phyloP scores from a whole-genome alignment of 2,888 invertebrate genomes.

The Hyles lineata region DNA sequence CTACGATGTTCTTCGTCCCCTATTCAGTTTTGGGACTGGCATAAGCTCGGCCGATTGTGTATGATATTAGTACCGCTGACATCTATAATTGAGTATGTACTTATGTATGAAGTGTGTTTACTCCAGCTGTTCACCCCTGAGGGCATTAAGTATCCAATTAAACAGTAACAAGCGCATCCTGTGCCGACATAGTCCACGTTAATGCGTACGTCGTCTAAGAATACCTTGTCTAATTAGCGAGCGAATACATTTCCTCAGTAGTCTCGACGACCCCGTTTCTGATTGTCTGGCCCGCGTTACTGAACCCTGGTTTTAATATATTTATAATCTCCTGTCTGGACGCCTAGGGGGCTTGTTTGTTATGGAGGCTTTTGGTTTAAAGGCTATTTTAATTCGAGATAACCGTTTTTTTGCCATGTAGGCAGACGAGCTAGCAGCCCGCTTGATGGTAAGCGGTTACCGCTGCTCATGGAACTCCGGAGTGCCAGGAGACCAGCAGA shows the following conservation, averaged over 20 bases:
- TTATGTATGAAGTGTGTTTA: neutral
- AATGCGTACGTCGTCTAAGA: conserved; percentile 36
- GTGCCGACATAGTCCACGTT: neutral
- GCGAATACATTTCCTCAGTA: conserved; percentile 46
- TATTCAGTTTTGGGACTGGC: too few relatives aligned
- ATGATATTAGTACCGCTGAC: too few relatives aligned
- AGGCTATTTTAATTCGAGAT: neutral
- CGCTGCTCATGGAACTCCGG: too few relatives aligned
- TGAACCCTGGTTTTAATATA: neutral
- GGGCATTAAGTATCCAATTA: neutral
- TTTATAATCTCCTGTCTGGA: conserved; percentile 10
- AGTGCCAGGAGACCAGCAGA: too few relatives aligned
- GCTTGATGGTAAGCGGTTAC: too few relatives aligned
- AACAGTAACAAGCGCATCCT: conserved; percentile 1
- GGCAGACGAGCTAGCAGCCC: too few relatives aligned
- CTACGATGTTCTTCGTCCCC: too few relatives aligned
- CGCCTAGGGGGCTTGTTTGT: neutral
- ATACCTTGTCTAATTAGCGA: conserved; percentile 54
- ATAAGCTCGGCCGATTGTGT: too few relatives aligned
- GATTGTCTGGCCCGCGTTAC: conserved; percentile 33
- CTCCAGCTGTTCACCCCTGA: neutral
- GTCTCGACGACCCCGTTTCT: conserved; percentile 49
- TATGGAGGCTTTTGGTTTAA: neutral
- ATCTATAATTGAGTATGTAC: too few relatives aligned
- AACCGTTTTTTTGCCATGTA: too few relatives aligned